Evolutionary conservation across 2,888 invertebrate genomes (phyloP).

Genomic region (Diachrysia chrysitis): DNA sequence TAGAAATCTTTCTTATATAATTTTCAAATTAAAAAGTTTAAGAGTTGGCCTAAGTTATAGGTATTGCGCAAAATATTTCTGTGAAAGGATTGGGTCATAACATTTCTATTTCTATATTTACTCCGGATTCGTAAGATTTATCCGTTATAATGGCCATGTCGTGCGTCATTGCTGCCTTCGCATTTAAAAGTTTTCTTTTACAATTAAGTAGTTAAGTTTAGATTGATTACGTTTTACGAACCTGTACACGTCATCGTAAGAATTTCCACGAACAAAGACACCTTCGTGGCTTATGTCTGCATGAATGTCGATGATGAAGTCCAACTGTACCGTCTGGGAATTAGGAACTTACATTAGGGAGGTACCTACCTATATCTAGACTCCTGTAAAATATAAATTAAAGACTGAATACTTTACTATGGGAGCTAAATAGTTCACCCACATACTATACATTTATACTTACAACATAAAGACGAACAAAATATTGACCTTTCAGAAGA

Average conservation of each 20-base stretch:
- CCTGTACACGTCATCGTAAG: constrained; percentile 97
- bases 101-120: neutral
- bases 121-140: neutral
- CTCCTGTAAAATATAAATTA: too few relatives aligned
- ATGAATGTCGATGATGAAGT: constrained; percentile 98
- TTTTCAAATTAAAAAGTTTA: too few relatives aligned
- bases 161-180: neutral
- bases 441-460: too few relatives aligned
- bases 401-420: too few relatives aligned
- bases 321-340: constrained; percentile 91
- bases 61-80: neutral
- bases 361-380: neutral
- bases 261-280: constrained; percentile 98
- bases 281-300: constrained; percentile 97
- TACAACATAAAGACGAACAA: too few relatives aligned
- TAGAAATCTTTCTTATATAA: too few relatives aligned
- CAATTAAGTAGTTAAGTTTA: neutral
- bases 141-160: neutral
- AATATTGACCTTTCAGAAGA: too few relatives aligned
- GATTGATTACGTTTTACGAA: constrained; percentile 61
- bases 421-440: too few relatives aligned
- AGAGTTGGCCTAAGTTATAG: too few relatives aligned
- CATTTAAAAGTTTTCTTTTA: neutral
- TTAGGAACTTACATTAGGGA: neutral
- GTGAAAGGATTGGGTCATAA: neutral